A percentile compares a stretch with the other conserved stretches of the same genome.
Conservation (phyloP, 1,140 invertebrate species). For the Meteorus sp. region DNA sequence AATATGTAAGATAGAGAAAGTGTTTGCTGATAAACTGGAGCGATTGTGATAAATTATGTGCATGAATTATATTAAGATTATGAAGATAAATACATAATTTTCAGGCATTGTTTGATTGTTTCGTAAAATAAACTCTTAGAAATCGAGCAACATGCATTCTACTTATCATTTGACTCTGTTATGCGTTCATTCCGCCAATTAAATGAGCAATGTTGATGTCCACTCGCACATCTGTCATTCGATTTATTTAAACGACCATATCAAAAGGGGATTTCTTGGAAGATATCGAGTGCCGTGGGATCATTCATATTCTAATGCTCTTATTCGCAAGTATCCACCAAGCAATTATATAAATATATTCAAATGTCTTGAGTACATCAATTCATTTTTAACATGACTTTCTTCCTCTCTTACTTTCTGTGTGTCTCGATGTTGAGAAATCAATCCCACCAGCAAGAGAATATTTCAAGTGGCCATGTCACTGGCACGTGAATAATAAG, state of each 20-base stretch:
- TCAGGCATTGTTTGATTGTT: no score
- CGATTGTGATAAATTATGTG: not conserved
- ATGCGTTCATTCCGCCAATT: conserved; percentile 54
- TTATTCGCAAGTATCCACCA: not conserved
- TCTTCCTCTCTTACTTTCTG: no score
- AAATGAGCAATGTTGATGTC: conserved; percentile 32
- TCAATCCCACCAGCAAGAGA: no score
- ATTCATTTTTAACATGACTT: not conserved
- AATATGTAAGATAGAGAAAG: not conserved
- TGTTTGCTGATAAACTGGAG: not conserved
- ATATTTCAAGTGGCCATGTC: conserved; percentile 23
- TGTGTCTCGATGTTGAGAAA: no score
- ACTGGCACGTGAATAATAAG: conserved; percentile 34
- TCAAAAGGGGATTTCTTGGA: conserved; percentile 39
- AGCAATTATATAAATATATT: no score
- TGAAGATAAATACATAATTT: no score
- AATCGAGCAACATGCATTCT: conserved; percentile 41
- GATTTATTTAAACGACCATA: conserved; percentile 43
- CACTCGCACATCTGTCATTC: not conserved
- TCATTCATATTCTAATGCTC: not conserved
- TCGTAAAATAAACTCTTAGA: no score
- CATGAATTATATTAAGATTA: no score
- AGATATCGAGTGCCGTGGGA: conserved; percentile 36
- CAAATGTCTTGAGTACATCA: no score
- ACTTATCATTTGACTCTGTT: conserved; percentile 51